phyloP scores from a whole-genome alignment of 2,113 vertebrate species.

The Tychaedon coryphoeus region DNA sequence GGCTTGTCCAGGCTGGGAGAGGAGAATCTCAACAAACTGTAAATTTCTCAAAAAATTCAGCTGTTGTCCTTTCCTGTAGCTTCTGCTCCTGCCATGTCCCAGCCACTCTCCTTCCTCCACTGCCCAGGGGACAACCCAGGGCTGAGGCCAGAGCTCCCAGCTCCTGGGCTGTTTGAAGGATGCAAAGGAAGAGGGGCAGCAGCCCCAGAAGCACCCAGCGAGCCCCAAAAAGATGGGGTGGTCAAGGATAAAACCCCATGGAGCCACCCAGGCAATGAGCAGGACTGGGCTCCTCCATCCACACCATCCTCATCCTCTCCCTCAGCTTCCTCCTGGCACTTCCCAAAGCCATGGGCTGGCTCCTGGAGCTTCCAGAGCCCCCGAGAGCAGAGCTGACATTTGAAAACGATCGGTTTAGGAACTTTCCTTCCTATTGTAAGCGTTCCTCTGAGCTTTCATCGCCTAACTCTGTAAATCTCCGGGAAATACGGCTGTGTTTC shows the following conservation, averaged over 20 bases:
- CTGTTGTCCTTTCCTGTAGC: neutral
- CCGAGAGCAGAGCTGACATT: slow-evolving; percentile 65
- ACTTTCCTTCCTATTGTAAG: slow-evolving; percentile 67
- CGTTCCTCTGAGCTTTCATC: slow-evolving; percentile 70
- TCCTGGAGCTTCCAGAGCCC: slow-evolving; percentile 45
- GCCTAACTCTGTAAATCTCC: slow-evolving; percentile 71
- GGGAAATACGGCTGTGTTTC: slow-evolving; percentile 78
- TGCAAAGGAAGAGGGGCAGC: neutral
- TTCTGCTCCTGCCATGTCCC: neutral
- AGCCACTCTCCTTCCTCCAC: neutral
- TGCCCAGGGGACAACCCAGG: neutral
- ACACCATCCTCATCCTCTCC: neutral
- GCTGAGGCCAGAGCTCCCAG: neutral
- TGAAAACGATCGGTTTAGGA: slow-evolving; percentile 72
- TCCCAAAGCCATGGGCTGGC: slow-evolving; percentile 26
- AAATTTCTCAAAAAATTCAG: neutral
- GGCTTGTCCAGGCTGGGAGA: neutral
- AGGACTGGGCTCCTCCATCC: neutral
- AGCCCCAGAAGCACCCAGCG: neutral
- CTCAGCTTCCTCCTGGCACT: slow-evolving; percentile 10
- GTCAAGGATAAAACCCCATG: neutral
- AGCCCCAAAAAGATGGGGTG: neutral
- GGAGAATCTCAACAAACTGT: accelerated
- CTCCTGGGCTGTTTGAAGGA: neutral
- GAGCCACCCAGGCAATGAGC: neutral